Conservation (phyloP, 23 tunicate species). For the Halocynthia roretzi region DNA sequence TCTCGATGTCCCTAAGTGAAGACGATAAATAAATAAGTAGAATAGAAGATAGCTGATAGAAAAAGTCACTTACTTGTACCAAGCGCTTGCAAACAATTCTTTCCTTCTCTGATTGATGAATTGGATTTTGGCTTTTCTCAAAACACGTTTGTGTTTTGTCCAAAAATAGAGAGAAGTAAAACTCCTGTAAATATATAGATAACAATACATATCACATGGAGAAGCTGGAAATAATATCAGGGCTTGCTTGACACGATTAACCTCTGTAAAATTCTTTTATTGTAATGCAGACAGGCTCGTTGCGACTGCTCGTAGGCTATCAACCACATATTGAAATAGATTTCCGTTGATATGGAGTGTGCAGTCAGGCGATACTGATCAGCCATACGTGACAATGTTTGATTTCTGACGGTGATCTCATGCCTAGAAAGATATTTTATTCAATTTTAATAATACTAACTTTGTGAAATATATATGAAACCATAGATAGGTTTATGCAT, state of each 20-base stretch:
- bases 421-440: neutral
- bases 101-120: neutral
- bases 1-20: too few species aligned
- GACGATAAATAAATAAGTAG: neutral
- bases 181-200: too few species aligned
- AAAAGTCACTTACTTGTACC: constrained; percentile 1
- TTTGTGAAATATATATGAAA: neutral
- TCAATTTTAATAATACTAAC: neutral
- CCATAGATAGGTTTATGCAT: neutral
- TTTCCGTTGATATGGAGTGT: neutral
- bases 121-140: neutral
- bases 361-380: neutral
- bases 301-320: neutral
- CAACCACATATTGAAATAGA: neutral
- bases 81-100: neutral
- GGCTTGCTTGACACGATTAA: too few species aligned
- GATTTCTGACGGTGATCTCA: neutral
- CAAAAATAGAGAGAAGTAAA: neutral
- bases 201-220: too few species aligned
- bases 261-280: neutral
- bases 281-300: neutral
- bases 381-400: neutral
- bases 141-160: neutral
- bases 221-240: too few species aligned
- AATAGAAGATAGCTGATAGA: too few species aligned